Percentiles rank a stretch among this genome's conserved stretches.
Evolutionary conservation across 1,140 invertebrate genomes (phyloP).

Genomic region (Plectrocnemia conspersa): DNA sequence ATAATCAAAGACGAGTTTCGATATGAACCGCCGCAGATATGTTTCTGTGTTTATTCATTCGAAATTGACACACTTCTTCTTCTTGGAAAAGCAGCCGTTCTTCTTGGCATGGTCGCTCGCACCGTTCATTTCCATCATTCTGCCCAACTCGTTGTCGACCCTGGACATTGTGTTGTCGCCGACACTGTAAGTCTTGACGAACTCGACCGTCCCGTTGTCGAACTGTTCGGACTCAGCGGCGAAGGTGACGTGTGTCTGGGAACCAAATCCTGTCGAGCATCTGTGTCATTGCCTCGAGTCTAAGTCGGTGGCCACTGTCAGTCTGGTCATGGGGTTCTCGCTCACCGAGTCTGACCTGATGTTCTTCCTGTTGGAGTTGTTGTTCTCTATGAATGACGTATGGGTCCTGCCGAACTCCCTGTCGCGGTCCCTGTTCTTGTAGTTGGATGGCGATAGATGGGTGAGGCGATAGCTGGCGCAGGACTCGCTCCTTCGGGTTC

Average conservation of each 20-base stretch:
- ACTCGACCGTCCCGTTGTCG: background rate
- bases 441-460: constrained; percentile 47
- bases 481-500: constrained; percentile 41
- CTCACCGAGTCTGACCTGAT: constrained; percentile 45
- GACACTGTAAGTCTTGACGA: background rate
- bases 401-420: constrained; percentile 43
- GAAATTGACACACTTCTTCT: constrained; percentile 31
- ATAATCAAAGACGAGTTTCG: too few relatives aligned
- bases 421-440: constrained; percentile 44
- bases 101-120: constrained; percentile 3
- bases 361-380: constrained; percentile 43
- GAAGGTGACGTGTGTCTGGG: constrained; percentile 7
- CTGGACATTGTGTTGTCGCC: constrained; percentile 2
- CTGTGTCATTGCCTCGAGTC: constrained; percentile 32
- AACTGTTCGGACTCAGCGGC: background rate
- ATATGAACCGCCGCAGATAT: too few relatives aligned
- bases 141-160: constrained; percentile 5
- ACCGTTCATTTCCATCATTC: constrained; percentile 5
- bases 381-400: constrained; percentile 48
- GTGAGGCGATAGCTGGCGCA: constrained; percentile 47
- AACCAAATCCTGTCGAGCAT: background rate
- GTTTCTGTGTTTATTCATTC: too few relatives aligned
- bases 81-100: constrained; percentile 23
- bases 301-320: constrained; percentile 45
- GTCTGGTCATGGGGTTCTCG: constrained; percentile 43